Evolutionary conservation across 2,888 invertebrate genomes (phyloP).

Genomic region (Caenorhabditis sp.): DNA sequence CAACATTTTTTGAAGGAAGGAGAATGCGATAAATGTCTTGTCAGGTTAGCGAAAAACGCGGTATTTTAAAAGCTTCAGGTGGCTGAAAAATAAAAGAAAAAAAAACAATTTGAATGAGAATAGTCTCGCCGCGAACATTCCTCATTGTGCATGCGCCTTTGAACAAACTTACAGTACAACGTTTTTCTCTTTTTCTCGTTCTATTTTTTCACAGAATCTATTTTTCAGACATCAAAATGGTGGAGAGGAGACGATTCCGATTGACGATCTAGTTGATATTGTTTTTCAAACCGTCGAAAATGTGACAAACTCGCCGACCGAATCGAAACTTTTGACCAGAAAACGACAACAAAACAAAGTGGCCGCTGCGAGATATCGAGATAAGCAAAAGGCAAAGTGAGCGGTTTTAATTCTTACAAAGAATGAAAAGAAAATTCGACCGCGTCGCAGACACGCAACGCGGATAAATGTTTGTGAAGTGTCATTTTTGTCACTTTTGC

Average conservation of each 20-base stretch:
- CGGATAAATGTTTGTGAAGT: no score
- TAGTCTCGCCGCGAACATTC: no score
- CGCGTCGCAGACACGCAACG: no score
- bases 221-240: conserved; percentile 24
- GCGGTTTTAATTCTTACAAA: neutral
- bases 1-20: conserved; percentile 39
- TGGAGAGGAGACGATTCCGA: conserved; percentile 35
- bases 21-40: conserved; percentile 42
- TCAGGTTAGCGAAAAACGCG: conserved; percentile 19
- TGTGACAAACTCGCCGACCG: conserved; percentile 17
- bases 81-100: no score
- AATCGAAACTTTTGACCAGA: conserved; percentile 18
- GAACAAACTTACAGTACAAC: no score
- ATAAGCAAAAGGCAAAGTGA: conserved; percentile 40
- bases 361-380: conserved; percentile 46
- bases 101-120: no score
- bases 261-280: conserved; percentile 42
- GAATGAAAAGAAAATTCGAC: no score
- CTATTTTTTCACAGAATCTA: conserved; percentile 6
- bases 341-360: conserved; percentile 46
- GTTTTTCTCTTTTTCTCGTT: no score
- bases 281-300: conserved; percentile 40
- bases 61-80: no score
- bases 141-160: no score
- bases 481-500: no score